Evolutionary conservation across 2,888 invertebrate species (phyloP), one percentile per base, ranked within the genome.

Genomic region (Himalopsyche japonica): DNA sequence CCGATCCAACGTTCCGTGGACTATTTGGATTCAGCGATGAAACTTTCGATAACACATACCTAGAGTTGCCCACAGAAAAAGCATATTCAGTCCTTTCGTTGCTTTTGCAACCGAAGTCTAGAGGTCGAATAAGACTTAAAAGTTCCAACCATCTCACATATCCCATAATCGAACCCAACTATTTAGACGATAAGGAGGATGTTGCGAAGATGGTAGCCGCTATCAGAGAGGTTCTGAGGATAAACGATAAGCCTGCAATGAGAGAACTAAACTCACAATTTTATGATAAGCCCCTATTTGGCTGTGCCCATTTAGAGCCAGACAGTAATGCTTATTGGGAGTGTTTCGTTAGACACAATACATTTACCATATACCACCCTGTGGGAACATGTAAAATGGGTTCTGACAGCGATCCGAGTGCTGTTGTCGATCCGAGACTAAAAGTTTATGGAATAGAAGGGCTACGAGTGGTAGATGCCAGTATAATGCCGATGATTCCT

Each of bases 401-500:
- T 0, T 90, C 91, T 0, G 87, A 88, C 49, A 88, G 88, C 0
- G 94, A 94, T 88, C 92, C 93, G 15, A 90, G 91, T 7, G 92
- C 95, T 0, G 95, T 95, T 0, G 95, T 95, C 0, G 94, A 95
- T 88, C 90, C 94, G 1, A 90, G 93, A 87, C 88, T 95, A 81
- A 91, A 91, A 87, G 94, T 95, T 0, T 94, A 95, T 88, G 96
- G 96, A 5, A 91, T 96, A 18, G 90, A 92, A n/a, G 93, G 93
- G 5, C 90, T 97, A 70, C 91, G 96, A 87, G 95, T 97, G 0
- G 94, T 96, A 83, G 96, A 97, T 88, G 95, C 95, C 0, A 96
- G 95, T 86, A 93, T 97, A 76, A 97, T 97, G 93, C 97, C 96
- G 0, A 93, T 93, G 89, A 94, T 96, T 76, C 94, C 95, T 0